Evolutionary conservation across 2,113 vertebrate genomes (phyloP).

Genomic region (Pseudolaguvia tuberculata): DNA sequence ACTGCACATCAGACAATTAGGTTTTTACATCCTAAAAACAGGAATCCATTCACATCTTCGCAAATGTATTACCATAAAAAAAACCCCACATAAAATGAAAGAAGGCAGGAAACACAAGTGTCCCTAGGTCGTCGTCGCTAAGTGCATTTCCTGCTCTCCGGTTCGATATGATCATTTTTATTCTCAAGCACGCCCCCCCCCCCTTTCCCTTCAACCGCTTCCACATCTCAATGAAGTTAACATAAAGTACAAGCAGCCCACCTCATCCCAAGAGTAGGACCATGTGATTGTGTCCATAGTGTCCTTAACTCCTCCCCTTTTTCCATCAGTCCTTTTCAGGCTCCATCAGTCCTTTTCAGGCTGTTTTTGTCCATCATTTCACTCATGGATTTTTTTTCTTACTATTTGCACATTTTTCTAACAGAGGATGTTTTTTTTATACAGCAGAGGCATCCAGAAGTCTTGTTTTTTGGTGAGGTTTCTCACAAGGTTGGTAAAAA

Average conservation of each 20-base stretch:
- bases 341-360: constrained; percentile 57
- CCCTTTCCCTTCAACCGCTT: not conserved
- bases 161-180: not conserved
- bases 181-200: not conserved
- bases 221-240: constrained; percentile 9
- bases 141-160: not conserved
- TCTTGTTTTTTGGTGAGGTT: constrained; percentile 45
- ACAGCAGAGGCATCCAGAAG: constrained; percentile 60
- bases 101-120: constrained; percentile 33
- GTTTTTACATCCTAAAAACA: constrained; percentile 50
- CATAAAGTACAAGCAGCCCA: constrained; percentile 16
- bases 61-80: constrained; percentile 37
- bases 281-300: not conserved
- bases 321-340: constrained; percentile 57
- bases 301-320: constrained; percentile 51
- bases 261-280: not conserved
- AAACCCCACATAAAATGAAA: constrained; percentile 39
- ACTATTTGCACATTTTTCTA: constrained; percentile 53
- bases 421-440: constrained; percentile 59
- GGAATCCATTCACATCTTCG: constrained; percentile 50
- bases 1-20: constrained; percentile 55
- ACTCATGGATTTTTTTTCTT: constrained; percentile 44
- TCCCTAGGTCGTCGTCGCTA: not conserved
- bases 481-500: constrained; percentile 56
- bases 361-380: constrained; percentile 50